Evolutionary conservation across 2,888 invertebrate genomes (phyloP).

Genomic region (Sussaba pulchella): DNA sequence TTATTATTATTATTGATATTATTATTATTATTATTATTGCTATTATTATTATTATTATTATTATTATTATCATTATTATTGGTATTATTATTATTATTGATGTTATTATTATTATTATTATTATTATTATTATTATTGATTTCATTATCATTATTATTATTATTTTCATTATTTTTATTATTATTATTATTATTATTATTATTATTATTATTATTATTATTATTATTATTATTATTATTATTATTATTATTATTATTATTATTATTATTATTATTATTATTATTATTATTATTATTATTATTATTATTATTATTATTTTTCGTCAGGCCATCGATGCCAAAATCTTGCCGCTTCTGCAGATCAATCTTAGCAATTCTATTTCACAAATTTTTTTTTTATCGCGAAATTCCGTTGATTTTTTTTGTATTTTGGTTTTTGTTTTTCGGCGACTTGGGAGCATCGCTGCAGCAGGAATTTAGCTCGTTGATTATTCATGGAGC

Average conservation of each 20-base stretch:
- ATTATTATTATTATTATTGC: too few species aligned
- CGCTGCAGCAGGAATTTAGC: background rate
- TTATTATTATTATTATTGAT: too few species aligned
- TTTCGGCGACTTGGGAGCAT: constrained; percentile 9
- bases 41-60: too few species aligned
- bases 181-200: too few species aligned
- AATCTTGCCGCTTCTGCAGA: constrained; percentile 55
- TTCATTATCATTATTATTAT: too few species aligned
- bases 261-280: too few species aligned
- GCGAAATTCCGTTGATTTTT: background rate
- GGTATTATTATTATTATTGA: background rate
- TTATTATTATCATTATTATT: background rate
- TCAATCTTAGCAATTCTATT: background rate
- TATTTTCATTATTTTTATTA: too few species aligned
- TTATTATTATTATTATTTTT: background rate
- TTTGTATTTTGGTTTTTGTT: background rate
- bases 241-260: too few species aligned
- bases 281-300: too few species aligned
- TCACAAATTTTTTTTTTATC: constrained; percentile 14
- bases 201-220: background rate
- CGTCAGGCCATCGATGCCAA: constrained; percentile 50
- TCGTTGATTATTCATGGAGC: constrained; percentile 39
- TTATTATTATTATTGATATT: too few species aligned
- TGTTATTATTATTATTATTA: background rate
- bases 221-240: too few species aligned